Evolutionary conservation across 2,797 vertebrate genomes (phyloP), one percentile per base, ranked within the genome.

Genomic region (Gymnothorax javanicus): DNA sequence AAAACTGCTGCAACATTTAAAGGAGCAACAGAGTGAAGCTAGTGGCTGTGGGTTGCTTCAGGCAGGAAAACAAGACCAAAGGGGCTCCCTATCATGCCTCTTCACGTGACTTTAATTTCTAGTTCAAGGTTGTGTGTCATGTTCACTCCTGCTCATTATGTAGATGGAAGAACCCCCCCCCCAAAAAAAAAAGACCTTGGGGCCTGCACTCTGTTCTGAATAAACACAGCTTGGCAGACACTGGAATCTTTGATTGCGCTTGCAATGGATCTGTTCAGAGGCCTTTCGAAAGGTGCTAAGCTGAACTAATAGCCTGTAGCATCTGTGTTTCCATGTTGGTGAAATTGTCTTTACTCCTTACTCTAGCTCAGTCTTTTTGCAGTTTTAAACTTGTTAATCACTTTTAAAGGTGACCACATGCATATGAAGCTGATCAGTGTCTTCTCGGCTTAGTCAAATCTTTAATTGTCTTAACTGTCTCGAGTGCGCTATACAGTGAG

Each of bases 201-300:
- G 52, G 52, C 84, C n/a, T 27, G 23, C 20, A 52, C 62, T 71
- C 62, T 50, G 54, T 43, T 43, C 33, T 57, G 84, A 71, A 73
- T 71, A 71, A 85, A 85, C 84, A 85, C 23, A 69, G 50, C 43
- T 33, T 71, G 84, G 84, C 84, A 85, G 64, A 43, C 23, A 25
- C 67, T 54, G 6, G 15, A 67, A 56, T 20, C 62, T 7, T 5
- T 33, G 27, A 59, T 33, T 67, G 43, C 50, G 50, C 43, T 52
- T 6, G 15, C 56, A 25, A 25, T 83, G 82, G 56, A 83, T 84
- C 83, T 84, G 83, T 62, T 84, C 58, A 67, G 27, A 4, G 20
- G 57, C 23, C 15, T 58, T 84, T 50, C 23, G 50, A 64, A 33
- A 50, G 33, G 83, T 2, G 13, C 25, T 43, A 50, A 60, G 83